Evolutionary conservation across 2,888 invertebrate genomes (phyloP).

Genomic region (Choreutis nemorana): DNA sequence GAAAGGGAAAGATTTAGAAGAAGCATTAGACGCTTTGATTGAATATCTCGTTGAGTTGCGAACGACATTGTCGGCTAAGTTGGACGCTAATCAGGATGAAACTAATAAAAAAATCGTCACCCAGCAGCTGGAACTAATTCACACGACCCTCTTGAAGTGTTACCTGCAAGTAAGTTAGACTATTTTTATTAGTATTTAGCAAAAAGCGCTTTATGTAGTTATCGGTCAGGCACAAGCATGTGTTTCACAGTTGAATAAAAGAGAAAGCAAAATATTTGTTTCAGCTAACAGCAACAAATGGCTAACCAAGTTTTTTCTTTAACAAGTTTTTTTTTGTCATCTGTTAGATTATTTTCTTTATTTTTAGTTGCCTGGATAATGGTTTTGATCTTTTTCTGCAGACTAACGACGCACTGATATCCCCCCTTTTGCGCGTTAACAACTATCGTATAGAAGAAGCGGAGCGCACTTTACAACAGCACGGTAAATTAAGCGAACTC

Average conservation of each 20-base stretch:
- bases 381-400: slow-evolving; percentile 30
- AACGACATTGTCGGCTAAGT: slow-evolving; percentile 33
- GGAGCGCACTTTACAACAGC: slow-evolving; percentile 85
- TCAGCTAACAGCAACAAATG: too few relatives aligned
- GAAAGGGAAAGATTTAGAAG: slow-evolving; percentile 86
- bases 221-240: too few relatives aligned
- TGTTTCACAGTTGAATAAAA: too few relatives aligned
- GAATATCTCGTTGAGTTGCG: slow-evolving; percentile 87
- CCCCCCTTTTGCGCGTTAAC: slow-evolving; percentile 88
- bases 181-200: too few relatives aligned
- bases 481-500: slow-evolving; percentile 90
- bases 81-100: slow-evolving; percentile 18
- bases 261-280: too few relatives aligned
- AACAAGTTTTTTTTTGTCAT: background rate
- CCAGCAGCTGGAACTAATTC: slow-evolving; percentile 84
- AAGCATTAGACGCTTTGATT: slow-evolving; percentile 86
- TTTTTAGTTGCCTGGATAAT: background rate
- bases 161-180: slow-evolving; percentile 86
- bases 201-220: too few relatives aligned
- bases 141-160: slow-evolving; percentile 96
- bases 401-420: slow-evolving; percentile 95
- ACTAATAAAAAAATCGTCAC: slow-evolving; percentile 33
- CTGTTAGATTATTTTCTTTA: background rate
- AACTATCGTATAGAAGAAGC: slow-evolving; percentile 95
- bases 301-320: too few relatives aligned